Conservation (phyloP, 2,888 invertebrate genomes). For the Ptycholaimellus sp. region DNA sequence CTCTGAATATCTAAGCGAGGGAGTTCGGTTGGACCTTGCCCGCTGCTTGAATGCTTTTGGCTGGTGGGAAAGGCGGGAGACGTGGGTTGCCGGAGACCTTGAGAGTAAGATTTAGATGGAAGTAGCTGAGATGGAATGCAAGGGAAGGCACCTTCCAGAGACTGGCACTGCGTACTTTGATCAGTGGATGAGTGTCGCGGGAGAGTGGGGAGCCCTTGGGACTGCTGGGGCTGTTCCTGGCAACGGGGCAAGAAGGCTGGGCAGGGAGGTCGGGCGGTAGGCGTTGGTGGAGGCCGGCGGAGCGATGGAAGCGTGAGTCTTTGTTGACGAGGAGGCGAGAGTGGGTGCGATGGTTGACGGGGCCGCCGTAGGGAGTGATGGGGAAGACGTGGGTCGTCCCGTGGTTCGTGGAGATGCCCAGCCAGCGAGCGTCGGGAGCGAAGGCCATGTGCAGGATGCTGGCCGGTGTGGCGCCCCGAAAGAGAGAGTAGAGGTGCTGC, state of each 20-base stretch:
- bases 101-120: too few relatives aligned
- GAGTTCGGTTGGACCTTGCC: not conserved
- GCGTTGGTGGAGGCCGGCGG: constrained; percentile 53
- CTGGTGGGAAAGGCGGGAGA: too few relatives aligned
- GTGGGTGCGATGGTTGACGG: constrained; percentile 70
- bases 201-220: constrained; percentile 7
- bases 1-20: too few relatives aligned
- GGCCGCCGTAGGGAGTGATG: constrained; percentile 59
- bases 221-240: not conserved
- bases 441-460: constrained; percentile 68
- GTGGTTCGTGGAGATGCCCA: constrained; percentile 63
- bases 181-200: constrained; percentile 2
- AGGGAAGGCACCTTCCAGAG: too few relatives aligned
- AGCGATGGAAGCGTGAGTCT: constrained; percentile 50
- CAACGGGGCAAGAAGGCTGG: constrained; percentile 6
- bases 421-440: constrained; percentile 74
- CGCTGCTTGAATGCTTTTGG: too few relatives aligned
- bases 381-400: constrained; percentile 96
- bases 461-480: constrained; percentile 80
- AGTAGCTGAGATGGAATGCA: too few relatives aligned
- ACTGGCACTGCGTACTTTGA: constrained; percentile 6
- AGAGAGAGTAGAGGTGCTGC: constrained; percentile 72
- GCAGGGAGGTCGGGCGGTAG: constrained; percentile 9
- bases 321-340: constrained; percentile 70
- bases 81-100: too few relatives aligned